Base-by-base conservation (phyloP, 92 coral and sea anemone species). In the Palythoa caribaeorum region DNA sequence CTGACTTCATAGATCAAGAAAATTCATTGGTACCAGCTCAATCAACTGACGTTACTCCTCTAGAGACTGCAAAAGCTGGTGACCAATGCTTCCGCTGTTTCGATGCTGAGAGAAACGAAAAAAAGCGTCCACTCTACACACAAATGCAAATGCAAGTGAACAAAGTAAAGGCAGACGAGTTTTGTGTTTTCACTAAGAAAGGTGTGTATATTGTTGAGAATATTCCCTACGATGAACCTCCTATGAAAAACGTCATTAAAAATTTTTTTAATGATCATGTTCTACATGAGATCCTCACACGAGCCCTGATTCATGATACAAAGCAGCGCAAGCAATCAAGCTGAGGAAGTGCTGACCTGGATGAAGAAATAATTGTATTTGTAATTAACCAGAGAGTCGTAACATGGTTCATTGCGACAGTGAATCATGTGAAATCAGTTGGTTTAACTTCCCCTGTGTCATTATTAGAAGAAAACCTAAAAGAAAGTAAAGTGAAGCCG, bases 401-500 rank as follows among this genome's bases (percentile, higher is more conserved):
- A 84, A 38, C 3, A 90, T 91, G 91, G 87, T 92, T 54, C 52
- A 20, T 6, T 93, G 96, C 80, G 91, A 93, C 84, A 88, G 87
- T 47, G 17, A 77, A 21, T 47, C 63, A 37, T 81, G 94, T 87
- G 86, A 88, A 8, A 77, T 91, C 21, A 88, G 59, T 44, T 91
- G 92, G 92, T 93, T 93, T 63, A 94, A 88, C 87, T 91, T 74
- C 85, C 51, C 84, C 12, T 93, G 94, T 87, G 96, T 93, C 20
- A 69, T 37, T 72, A 71, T 92, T 0, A 39, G 88, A 28, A 84
- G 95, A 57, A 79, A 84, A 36, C 95, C 95, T 68, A 83, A 38
- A 70, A 92, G 87, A 54, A 77, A 89, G 38, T 89, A 28, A 28
- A 28, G 28, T 28, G 28, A 28, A 28, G 28, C 28, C 28, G 28